Evolutionary conservation across 1,140 invertebrate genomes (phyloP), one percentile per base, ranked within the genome.

Genomic region (Sitophilus oryzae): DNA sequence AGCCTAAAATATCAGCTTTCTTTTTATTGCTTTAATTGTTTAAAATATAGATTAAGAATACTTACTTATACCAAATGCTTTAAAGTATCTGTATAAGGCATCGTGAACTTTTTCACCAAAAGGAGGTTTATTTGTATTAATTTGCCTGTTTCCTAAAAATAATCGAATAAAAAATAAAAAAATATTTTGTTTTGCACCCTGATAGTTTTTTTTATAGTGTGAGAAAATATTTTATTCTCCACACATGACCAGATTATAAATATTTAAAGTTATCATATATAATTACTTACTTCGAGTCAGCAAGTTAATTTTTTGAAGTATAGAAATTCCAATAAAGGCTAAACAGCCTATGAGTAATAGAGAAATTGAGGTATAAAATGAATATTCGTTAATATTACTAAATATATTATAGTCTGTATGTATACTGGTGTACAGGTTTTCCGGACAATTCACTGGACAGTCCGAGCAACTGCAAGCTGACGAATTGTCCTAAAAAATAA

Each of bases 381-480:
- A 34, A 36, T 35, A 43, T 6, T 15, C 16, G 23, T 56, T 56
- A 18, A 56, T 35, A 41, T 43, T 44, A 23, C 38, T 21, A 43
- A 56, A 56, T 5, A 56, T 46, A 15, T 20, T 10, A 16, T 56
- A 15, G 11, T 44, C 30, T 15, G 61, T 60, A 9, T 71, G 60
- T 1, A 75, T 69, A 0, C 77, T 73, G 2, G 76, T 72, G 41
- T 56, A 66, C 6, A 73, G 69, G 2, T 75, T 76, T 2, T 76
- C 56, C 0, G 81, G 76, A 65, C 89, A 93, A 1, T 76, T 76
- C 0, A 60, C 64, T 0, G 73, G 64, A 69, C 91, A 93, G 63
- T 93, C 91, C 8, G 87, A 77, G 72, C 89, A 92, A 60, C 83
- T 82, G 66, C 91, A 93, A 0, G 83, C 73, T 8, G 73, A 71